phyloP scores from a whole-genome alignment of 2,113 vertebrate species.

The Oophaga pumilio region DNA sequence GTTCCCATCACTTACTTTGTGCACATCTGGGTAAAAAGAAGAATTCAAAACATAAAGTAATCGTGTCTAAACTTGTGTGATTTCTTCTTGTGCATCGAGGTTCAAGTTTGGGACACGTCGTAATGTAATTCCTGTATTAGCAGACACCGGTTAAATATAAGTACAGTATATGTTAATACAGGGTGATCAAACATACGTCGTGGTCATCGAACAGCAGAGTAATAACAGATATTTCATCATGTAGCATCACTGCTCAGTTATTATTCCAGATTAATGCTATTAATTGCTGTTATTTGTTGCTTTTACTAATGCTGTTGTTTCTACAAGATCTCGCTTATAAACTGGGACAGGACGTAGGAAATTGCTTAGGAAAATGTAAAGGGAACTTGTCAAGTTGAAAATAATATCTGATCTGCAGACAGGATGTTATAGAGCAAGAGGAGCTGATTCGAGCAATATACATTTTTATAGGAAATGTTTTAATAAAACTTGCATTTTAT shows the following conservation, averaged over 20 bases:
- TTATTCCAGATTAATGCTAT: not conserved
- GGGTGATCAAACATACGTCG: not conserved
- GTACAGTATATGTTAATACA: not conserved
- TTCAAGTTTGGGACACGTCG: slow-evolving; percentile 35
- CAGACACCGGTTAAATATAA: not conserved
- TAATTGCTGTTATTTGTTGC: not conserved
- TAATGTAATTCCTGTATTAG: not conserved
- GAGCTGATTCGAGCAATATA: too few relatives aligned
- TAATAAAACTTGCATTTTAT: too few relatives aligned
- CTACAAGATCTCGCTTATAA: not conserved
- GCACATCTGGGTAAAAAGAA: slow-evolving; percentile 20
- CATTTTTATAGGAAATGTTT: too few relatives aligned
- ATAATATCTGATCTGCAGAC: too few relatives aligned
- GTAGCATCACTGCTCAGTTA: not conserved
- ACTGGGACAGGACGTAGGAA: not conserved
- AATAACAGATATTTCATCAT: not conserved
- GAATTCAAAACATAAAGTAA: slow-evolving; percentile 29
- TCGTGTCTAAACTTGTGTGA: slow-evolving; percentile 43
- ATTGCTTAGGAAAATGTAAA: not conserved
- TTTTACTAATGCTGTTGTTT: not conserved
- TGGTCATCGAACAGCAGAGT: not conserved
- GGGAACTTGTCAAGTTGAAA: too few relatives aligned
- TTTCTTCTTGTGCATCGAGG: slow-evolving; percentile 7
- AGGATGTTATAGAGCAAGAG: too few relatives aligned
- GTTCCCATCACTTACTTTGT: slow-evolving; percentile 22